Evolutionary conservation across 2,888 invertebrate genomes (phyloP), one percentile per base, ranked within the genome.

Genomic region (Nesidiocoris tenuis): DNA sequence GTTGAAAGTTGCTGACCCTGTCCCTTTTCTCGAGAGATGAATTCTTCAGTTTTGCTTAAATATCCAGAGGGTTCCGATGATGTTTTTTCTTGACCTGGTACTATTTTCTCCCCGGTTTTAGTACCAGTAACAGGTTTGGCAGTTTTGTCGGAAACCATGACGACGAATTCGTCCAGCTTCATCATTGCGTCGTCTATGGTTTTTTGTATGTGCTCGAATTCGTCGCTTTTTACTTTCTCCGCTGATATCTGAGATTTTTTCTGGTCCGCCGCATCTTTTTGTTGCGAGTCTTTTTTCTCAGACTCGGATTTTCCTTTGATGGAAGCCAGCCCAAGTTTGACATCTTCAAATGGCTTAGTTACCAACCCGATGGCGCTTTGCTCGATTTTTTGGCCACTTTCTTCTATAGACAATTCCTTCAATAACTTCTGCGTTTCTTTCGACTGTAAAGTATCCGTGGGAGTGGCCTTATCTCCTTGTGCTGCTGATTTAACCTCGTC

Each of bases 131-230:
- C n/a, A n/a, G 54, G 21, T 18, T 65, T 65, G 21, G 2, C 18
- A 21, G 55, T 55, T 55, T 67, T 67, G 1, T 67, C 67, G n/a
- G 56, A 54, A 16, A 72, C 72, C 12, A 72, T 61, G 5, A 18
- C 72, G 1, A 61, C 63, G 21, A 72, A 72, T 16, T 61, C 25
- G 23, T 72, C 63, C 9, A 72, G 54, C 39, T 72, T 61, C 1
- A 19, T 21, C 39, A 19, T 61, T 0, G 72, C 72, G 17, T 72
- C 54, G 61, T 72, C 72, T 18, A 72, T 61, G 7, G 72, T 72
- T 22, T 72, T 72, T 21, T 72, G 72, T 5, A 72, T 72, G 22
- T 72, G 63, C n/a, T 63, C 61, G 22, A 72, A 72, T 25, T 72
- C 63, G 16, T 61, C 25, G 12, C 23, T 71, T 9, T 22, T 56